These are phyloP conservation scores for Muntiacus muntjak DNA, from an alignment of 2,113 vertebrate genomes.

Conservation along the genomic window DNA sequence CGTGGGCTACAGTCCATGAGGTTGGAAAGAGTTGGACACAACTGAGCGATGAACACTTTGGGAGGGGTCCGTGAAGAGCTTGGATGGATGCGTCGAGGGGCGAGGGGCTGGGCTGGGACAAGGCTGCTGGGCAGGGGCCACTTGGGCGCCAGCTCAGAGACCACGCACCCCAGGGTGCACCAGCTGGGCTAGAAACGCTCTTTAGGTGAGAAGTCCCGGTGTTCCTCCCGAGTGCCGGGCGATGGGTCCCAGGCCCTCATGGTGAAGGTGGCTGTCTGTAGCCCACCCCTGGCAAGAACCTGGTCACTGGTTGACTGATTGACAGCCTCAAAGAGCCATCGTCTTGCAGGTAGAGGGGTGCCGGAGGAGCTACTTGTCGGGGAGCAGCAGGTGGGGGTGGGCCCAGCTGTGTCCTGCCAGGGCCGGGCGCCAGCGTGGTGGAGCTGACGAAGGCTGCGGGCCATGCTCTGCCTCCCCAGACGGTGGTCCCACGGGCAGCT, in stretches of 20 bases:
- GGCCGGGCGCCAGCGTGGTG: rapidly evolving
- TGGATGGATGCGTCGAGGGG: background rate
- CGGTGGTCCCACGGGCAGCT: background rate
- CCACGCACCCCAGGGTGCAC: rapidly evolving
- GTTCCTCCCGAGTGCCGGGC: background rate
- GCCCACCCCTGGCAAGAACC: background rate
- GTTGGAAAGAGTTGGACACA: background rate
- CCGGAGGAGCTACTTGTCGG: background rate
- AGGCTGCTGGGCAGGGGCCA: background rate
- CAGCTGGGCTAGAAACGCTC: background rate
- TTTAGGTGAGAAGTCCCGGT: background rate
- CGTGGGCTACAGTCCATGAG: background rate
- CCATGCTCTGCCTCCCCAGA: background rate
- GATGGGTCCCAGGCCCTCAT: background rate
- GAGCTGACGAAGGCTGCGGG: background rate
- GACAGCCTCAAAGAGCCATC: background rate
- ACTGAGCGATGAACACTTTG: background rate
- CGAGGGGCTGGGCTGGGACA: background rate
- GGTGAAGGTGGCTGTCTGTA: background rate
- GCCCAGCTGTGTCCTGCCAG: background rate
- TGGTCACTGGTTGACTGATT: rapidly evolving
- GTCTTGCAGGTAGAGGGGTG: background rate
- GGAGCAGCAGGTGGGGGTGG: background rate
- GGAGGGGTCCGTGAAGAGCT: background rate
- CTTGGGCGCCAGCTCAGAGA: background rate